A percentile compares a stretch with the other conserved stretches of the same genome.
These are phyloP conservation scores for Melanostigma gelatinosum DNA, from an alignment of 2,113 vertebrate species.

Conservation along the genomic window DNA sequence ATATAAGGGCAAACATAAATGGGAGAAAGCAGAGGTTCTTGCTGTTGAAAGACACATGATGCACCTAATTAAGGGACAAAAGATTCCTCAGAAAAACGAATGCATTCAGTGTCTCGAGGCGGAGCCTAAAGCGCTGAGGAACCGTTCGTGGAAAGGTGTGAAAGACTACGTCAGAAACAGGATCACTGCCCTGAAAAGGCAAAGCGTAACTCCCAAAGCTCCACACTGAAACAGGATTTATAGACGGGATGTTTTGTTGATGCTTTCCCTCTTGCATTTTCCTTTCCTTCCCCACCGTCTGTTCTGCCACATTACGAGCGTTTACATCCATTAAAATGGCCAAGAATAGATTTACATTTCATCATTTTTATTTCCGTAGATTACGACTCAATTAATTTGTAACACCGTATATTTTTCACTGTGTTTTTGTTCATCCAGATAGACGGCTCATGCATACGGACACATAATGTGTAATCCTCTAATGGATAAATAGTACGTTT, in stretches of 20 bases:
- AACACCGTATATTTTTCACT: neutral
- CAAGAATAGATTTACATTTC: neutral
- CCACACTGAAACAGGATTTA: neutral
- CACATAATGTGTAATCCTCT: neutral
- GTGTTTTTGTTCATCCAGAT: neutral
- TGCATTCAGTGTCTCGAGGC: conserved; percentile 69
- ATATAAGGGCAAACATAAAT: conserved; percentile 40
- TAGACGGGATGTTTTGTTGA: neutral
- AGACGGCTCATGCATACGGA: neutral
- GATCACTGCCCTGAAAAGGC: conserved; percentile 68
- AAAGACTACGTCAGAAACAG: conserved; percentile 76
- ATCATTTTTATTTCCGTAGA: neutral
- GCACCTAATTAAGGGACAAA: conserved; percentile 56
- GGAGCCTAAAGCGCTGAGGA: conserved; percentile 58
- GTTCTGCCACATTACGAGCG: neutral
- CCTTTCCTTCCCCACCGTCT: neutral
- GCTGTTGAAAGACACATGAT: conserved; percentile 75
- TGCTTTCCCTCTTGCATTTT: too few species aligned
- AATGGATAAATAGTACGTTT: neutral
- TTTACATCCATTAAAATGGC: neutral
- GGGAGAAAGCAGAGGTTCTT: conserved; percentile 57
- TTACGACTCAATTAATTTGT: neutral
- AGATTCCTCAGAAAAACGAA: conserved; percentile 70
- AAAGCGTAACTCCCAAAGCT: neutral
- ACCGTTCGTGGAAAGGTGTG: conserved; percentile 68